Percentiles rank a stretch among this genome's conserved stretches.
Evolutionary conservation across 2,113 vertebrate genomes (phyloP).

Genomic region (Bungarus multicinctus): DNA sequence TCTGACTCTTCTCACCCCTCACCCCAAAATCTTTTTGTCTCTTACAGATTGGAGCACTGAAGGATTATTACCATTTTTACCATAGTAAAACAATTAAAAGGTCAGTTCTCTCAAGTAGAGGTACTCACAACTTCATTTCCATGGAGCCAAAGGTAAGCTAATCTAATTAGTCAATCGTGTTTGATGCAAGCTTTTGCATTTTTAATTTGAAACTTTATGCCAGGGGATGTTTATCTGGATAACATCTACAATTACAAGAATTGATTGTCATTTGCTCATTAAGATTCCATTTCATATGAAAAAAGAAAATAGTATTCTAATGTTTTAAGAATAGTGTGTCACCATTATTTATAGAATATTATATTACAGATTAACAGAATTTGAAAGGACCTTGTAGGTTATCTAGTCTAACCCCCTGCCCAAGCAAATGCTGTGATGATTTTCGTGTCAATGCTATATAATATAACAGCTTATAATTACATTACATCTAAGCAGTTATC

Average conservation of each 20-base stretch:
- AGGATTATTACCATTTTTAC: slow-evolving; percentile 98
- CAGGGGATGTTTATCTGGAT: slow-evolving; percentile 42
- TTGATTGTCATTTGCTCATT: slow-evolving; percentile 50
- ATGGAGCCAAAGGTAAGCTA: slow-evolving; percentile 98
- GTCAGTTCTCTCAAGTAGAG: slow-evolving; percentile 90
- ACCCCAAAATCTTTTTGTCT: slow-evolving; percentile 3
- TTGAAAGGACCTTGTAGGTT: too few species aligned
- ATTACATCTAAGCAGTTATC: not conserved
- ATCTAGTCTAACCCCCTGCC: too few species aligned
- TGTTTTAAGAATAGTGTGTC: slow-evolving; percentile 18
- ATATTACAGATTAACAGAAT: not conserved
- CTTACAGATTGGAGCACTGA: slow-evolving; percentile 91
- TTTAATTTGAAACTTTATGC: slow-evolving; percentile 74
- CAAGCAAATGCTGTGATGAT: slow-evolving; percentile 19
- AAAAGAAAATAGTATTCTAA: slow-evolving; percentile 31
- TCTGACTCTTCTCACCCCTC: slow-evolving; percentile 39
- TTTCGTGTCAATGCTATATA: not conserved
- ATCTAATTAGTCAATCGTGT: slow-evolving; percentile 57
- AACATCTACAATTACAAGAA: slow-evolving; percentile 58
- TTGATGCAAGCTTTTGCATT: slow-evolving; percentile 70
- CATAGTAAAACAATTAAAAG: slow-evolving; percentile 98
- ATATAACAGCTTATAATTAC: not conserved
- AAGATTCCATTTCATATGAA: slow-evolving; percentile 48
- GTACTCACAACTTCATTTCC: slow-evolving; percentile 97
- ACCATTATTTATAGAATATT: slow-evolving; percentile 13